Base-by-base conservation (phyloP, 2,888 invertebrate genomes). In the Lamproptera curius region DNA sequence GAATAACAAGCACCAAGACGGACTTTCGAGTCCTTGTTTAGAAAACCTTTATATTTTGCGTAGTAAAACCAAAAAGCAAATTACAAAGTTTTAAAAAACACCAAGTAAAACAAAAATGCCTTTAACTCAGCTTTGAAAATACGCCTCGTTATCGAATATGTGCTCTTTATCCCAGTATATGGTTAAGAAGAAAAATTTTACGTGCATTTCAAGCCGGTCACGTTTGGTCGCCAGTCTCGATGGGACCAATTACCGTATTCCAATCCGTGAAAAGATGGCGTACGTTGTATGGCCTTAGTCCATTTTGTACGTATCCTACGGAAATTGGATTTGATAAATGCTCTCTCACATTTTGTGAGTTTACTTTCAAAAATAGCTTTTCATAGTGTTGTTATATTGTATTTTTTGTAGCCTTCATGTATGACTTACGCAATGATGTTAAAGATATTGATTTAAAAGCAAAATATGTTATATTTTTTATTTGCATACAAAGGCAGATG, bases 191-290 rank as follows among this genome's bases (percentile, higher is more conserved):
- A 40, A 40, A 49, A 44, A 15, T 44, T 48, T 40, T 49, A 49
- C 49, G 39, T 49, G 44, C 40, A 43, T 43, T 35, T 34, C 15
- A 33, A 49, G 40, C 44, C 40, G 31, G 68, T 72, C 74, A 75
- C 76, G 71, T 70, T 59, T 61, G 58, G 50, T 52, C 55, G 46
- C 56, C 46, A 54, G 61, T 63, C 70, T 72, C 76, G 68, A 76
- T 70, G 73, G 76, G 67, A 62, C 76, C 77, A 79, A 79, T 79
- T 79, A 77, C 66, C 60, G 56, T 34, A 35, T 44, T 40, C 40
- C 28, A 49, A 43, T 44, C 43, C 31, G 17, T 49, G 49, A 44
- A 49, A 40, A 49, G 43, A 37, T 40, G 46, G 26, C 28, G 23
- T 15, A 23, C 39, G 39, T 26, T 35, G 38, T 14, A 49, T 39